Evolutionary conservation across 1,140 invertebrate genomes (phyloP).

Genomic region (Meloidogyne hapla): DNA sequence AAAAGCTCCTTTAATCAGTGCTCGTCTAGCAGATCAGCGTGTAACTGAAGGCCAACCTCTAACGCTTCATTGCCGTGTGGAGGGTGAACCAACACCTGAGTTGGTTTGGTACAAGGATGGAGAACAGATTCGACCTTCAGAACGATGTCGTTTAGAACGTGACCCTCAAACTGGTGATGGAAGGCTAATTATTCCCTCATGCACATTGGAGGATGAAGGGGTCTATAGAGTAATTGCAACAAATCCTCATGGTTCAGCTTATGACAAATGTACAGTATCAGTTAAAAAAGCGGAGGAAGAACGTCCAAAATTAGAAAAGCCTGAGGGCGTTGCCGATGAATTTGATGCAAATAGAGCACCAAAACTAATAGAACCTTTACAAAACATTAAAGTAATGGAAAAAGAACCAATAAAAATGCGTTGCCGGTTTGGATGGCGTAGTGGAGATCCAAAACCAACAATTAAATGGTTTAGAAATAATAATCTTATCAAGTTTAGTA

Average conservation of each 20-base stretch:
- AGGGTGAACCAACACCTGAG: conserved; percentile 54
- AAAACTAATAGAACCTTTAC: conserved; percentile 55
- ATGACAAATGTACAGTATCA: conserved; percentile 61
- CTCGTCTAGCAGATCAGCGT: conserved; percentile 56
- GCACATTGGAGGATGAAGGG: conserved; percentile 61
- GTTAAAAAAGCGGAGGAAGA: conserved; percentile 49
- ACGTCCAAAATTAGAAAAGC: conserved; percentile 15
- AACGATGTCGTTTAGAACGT: conserved; percentile 52
- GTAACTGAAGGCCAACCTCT: conserved; percentile 62
- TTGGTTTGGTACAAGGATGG: conserved; percentile 64
- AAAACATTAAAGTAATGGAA: conserved; percentile 67
- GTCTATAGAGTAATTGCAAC: conserved; percentile 58
- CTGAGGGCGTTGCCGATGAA: conserved; percentile 3
- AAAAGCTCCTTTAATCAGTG: conserved; percentile 41
- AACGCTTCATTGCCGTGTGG: conserved; percentile 59
- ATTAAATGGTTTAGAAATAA: conserved; percentile 68
- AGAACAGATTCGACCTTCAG: conserved; percentile 55
- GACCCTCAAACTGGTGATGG: conserved; percentile 55
- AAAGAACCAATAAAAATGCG: conserved; percentile 77
- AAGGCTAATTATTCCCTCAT: conserved; percentile 53
- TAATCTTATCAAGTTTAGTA: neutral
- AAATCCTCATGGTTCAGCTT: conserved; percentile 60
- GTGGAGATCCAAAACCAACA: conserved; percentile 78
- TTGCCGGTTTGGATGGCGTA: conserved; percentile 72
- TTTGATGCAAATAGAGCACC: conserved; percentile 61